phyloP scores from a whole-genome alignment of 2,797 vertebrate species.

The Amblyraja radiata region DNA sequence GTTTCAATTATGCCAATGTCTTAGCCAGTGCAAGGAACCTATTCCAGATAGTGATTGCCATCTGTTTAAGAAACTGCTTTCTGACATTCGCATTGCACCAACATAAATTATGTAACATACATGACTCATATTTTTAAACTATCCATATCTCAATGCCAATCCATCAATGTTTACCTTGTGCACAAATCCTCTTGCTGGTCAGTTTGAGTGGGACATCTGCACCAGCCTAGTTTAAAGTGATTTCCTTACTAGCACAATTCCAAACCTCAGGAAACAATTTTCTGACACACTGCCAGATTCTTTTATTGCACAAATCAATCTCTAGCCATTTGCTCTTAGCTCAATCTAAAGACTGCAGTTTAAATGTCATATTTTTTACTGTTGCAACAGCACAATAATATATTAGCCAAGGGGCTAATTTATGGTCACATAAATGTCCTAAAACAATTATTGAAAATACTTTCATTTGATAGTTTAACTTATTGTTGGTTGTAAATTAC shows the following conservation, averaged over 20 bases:
- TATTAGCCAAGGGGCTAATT: not conserved
- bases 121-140: not conserved
- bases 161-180: not conserved
- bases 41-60: not conserved
- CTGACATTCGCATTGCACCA: not conserved
- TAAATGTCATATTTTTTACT: not conserved
- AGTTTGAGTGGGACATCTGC: not conserved
- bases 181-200: not conserved
- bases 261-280: not conserved
- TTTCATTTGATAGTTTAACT: conserved; percentile 6
- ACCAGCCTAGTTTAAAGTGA: not conserved
- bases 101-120: not conserved
- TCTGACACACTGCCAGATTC: not conserved
- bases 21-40: not conserved
- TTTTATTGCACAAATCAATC: conserved; percentile 6
- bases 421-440: not conserved
- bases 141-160: not conserved
- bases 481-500: conserved; percentile 6
- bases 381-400: not conserved
- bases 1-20: not conserved
- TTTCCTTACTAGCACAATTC: not conserved
- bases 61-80: not conserved
- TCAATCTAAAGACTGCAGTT: not conserved
- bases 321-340: not conserved
- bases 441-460: not conserved